These are phyloP conservation scores for Scalopus aquaticus DNA, from an alignment of 2,113 vertebrate genomes.

Conservation along the genomic window DNA sequence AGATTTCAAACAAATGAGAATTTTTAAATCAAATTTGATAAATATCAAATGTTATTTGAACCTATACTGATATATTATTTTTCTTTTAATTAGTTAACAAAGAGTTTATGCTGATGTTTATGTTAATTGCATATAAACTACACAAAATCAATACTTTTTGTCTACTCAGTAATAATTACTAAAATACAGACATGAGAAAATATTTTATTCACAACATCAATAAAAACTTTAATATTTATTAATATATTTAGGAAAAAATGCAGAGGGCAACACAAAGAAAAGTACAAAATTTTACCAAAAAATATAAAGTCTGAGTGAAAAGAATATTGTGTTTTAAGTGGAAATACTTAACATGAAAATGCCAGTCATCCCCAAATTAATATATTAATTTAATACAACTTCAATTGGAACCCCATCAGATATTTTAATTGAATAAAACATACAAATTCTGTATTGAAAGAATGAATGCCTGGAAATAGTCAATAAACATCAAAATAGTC, in stretches of 20 bases:
- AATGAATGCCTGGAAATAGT: neutral
- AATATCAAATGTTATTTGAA: slow-evolving; percentile 19
- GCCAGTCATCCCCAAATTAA: neutral
- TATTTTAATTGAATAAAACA: slow-evolving; percentile 49
- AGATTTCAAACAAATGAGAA: slow-evolving; percentile 39
- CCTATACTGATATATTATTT: neutral
- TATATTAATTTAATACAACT: slow-evolving; percentile 28
- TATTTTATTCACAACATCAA: slow-evolving; percentile 15
- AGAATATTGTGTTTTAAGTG: neutral
- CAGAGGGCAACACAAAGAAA: neutral
- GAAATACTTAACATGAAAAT: slow-evolving; percentile 17
- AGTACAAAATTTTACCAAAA: neutral
- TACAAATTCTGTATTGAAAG: neutral
- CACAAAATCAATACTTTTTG: slow-evolving; percentile 19
- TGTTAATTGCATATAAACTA: slow-evolving; percentile 4
- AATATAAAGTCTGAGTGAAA: slow-evolving; percentile 29
- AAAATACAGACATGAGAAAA: slow-evolving; percentile 38
- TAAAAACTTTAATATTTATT: slow-evolving; percentile 37
- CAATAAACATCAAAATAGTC: neutral
- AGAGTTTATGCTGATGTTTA: slow-evolving; percentile 13
- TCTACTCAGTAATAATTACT: neutral
- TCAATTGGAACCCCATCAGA: neutral
- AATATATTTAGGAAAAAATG: slow-evolving; percentile 27
- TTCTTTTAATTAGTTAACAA: neutral
- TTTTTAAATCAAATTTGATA: too few species aligned